Percentiles rank a stretch among this genome's conserved stretches.
Evolutionary conservation across 2,113 vertebrate genomes (phyloP).

Genomic region (Grus americana): DNA sequence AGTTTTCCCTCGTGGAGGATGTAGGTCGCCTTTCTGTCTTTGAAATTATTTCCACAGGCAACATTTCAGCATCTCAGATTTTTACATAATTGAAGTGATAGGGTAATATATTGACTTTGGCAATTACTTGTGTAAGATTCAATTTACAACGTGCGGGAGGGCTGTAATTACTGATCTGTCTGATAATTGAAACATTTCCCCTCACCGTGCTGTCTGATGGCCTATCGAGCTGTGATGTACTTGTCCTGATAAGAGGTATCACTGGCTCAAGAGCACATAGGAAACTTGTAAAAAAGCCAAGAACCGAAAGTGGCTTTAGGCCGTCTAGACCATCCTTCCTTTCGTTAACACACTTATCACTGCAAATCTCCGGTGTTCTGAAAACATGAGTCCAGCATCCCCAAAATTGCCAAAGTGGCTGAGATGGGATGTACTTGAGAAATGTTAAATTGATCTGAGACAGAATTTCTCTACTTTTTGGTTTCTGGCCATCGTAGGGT

Average conservation of each 20-base stretch:
- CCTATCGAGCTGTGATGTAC: not conserved
- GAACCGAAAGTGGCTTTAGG: not conserved
- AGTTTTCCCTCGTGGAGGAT: not conserved
- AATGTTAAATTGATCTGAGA: not conserved
- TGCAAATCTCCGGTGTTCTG: not conserved
- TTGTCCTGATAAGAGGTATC: not conserved
- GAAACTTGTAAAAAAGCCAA: not conserved
- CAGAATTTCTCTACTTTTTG: not conserved
- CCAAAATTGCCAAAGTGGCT: not conserved
- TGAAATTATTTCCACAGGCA: not conserved
- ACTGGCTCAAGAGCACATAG: not conserved
- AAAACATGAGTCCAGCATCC: not conserved
- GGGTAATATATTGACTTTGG: not conserved
- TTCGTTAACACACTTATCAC: not conserved
- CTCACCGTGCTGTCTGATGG: not conserved
- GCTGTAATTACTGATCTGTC: not conserved
- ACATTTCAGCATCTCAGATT: not conserved
- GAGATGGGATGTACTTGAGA: not conserved
- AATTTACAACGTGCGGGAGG: fast-evolving
- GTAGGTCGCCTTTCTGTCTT: not conserved
- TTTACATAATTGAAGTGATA: not conserved
- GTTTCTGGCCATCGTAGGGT: not conserved
- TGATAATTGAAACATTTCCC: not conserved
- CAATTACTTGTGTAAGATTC: not conserved
- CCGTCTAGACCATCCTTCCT: not conserved